A percentile compares a stretch with the other conserved stretches of the same genome.
Evolutionary conservation across 2,113 vertebrate genomes (phyloP).

Genomic region (Protobothrops flavoviridis): DNA sequence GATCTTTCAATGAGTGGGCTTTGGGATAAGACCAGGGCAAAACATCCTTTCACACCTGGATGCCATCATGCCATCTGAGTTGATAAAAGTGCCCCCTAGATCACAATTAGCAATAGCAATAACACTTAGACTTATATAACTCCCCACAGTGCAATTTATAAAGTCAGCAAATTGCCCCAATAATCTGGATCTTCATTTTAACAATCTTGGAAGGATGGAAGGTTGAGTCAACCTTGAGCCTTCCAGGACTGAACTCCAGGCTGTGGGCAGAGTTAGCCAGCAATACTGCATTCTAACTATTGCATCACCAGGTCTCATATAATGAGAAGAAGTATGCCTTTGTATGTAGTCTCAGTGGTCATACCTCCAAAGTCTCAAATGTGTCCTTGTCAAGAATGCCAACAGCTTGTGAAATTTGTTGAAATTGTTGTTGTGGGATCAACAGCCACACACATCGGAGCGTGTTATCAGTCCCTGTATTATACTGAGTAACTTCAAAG

Average conservation of each 20-base stretch:
- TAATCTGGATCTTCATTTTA: neutral
- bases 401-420: neutral
- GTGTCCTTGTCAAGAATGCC: neutral
- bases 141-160: rapidly evolving
- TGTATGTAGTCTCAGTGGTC: neutral
- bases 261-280: too few species aligned
- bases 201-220: neutral
- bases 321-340: neutral
- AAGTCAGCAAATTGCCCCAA: neutral
- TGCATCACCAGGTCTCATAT: neutral
- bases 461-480: neutral
- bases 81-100: neutral
- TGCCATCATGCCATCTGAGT: neutral
- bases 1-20: neutral
- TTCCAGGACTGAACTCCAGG: too few species aligned
- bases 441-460: neutral
- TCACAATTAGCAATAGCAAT: neutral
- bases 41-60: neutral
- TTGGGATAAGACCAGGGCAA: neutral
- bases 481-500: neutral
- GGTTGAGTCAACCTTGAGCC: neutral
- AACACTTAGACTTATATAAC: neutral
- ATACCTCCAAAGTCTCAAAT: neutral
- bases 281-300: neutral
- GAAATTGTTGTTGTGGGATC: neutral